Base-by-base conservation (phyloP, 2,113 vertebrate genomes). In the Eulemur rufifrons region DNA sequence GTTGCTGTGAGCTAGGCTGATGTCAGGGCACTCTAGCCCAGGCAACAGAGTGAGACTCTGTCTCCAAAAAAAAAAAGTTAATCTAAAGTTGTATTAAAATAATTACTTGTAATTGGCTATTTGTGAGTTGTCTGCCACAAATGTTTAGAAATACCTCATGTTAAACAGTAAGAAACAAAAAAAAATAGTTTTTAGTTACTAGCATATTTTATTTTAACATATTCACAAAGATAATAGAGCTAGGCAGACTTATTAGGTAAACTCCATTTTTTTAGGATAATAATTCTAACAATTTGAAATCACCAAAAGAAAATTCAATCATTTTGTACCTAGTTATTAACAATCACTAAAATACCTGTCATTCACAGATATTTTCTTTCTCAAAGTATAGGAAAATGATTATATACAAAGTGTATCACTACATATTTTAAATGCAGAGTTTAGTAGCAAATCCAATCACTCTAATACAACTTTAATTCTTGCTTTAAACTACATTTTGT, bases 401-500 rank as follows among this genome's bases (percentile, higher is more conserved):
- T 1, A 52, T 37, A 91, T 52, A 42, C 56, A 93, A 86, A 83
- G 17, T 64, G 47, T 76, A 89, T 78, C 88, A 96, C 59, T 84
- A 92, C 68, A 47, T 25, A 95, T 68, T 83, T 93, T 95, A 89
- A 97, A 95, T 56, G 63, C 32, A 90, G 59, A 6, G 17, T n/a
- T 96, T 13, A 71, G 50, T 0, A 93, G 95, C 66, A 96, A 96
- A 92, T 5, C 39, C 45, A 96, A 54, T 50, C 64, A 91, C 77
- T 92, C 88, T 78, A 97, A 96, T 63, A 96, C 27, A 93, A 76
- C 7, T 90, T 76, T 78, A 78, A 96, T 94, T 97, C 89, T 94
- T 97, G 47, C 34, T 98, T 95, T 97, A 98, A 47, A 97, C 83
- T 50, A 86, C 37, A 85, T 97, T 98, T 97, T 98, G 69, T 98